Conservation (phyloP, 92 coral and sea anemone genomes). For the Paragorgia papillata region DNA sequence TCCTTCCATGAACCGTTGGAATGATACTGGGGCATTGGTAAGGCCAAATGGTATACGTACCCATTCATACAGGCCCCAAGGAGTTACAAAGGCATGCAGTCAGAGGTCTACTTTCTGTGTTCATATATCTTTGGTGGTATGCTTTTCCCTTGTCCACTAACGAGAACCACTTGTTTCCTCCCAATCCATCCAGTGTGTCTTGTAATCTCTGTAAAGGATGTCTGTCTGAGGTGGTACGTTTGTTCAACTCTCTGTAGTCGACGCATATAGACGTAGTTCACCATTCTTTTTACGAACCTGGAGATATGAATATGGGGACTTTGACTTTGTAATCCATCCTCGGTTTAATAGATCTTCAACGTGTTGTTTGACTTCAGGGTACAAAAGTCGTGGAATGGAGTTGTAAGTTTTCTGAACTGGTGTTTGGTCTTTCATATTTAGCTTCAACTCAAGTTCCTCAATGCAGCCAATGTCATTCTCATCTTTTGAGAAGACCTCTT, state of each 20-base stretch:
- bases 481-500: background rate
- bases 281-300: slow-evolving; percentile 24
- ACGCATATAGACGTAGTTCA: slow-evolving; percentile 4
- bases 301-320: slow-evolving; percentile 28
- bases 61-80: slow-evolving; percentile 58
- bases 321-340: background rate
- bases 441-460: slow-evolving; percentile 24
- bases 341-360: slow-evolving; percentile 15
- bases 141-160: slow-evolving; percentile 43
- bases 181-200: slow-evolving; percentile 17
- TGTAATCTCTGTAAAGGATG: slow-evolving; percentile 34
- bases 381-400: slow-evolving; percentile 31
- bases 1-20: slow-evolving; percentile 49
- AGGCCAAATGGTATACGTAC: slow-evolving; percentile 50
- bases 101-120: slow-evolving; percentile 33
- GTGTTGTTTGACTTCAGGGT: slow-evolving; percentile 14
- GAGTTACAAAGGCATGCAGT: slow-evolving; percentile 57
- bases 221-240: slow-evolving; percentile 17
- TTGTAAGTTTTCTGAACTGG: slow-evolving; percentile 45
- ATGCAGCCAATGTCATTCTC: slow-evolving; percentile 18
- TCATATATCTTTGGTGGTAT: slow-evolving; percentile 41
- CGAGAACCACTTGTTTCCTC: slow-evolving; percentile 31
- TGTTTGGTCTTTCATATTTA: slow-evolving; percentile 6
- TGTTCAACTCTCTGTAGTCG: slow-evolving; percentile 13
- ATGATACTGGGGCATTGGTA: slow-evolving; percentile 48